phyloP scores from a whole-genome alignment of 1,140 invertebrate species.

The Panagrolaimus sp. region DNA sequence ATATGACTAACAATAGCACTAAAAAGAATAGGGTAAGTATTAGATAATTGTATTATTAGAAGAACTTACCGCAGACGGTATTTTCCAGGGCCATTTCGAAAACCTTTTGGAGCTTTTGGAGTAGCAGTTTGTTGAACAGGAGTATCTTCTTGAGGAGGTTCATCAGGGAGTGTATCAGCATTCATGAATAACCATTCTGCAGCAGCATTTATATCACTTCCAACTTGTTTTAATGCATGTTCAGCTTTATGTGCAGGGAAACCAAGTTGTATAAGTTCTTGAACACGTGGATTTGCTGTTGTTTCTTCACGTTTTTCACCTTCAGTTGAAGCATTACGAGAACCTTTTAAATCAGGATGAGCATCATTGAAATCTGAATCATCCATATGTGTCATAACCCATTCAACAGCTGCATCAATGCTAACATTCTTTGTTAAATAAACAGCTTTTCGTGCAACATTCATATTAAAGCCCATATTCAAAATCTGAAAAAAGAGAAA shows the following conservation, averaged over 20 bases:
- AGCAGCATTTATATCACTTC: slow-evolving; percentile 82
- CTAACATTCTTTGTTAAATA: no score
- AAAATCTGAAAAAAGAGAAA: no score
- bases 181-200: slow-evolving; percentile 75
- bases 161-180: slow-evolving; percentile 28
- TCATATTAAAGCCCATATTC: no score
- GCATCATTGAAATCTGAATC: no score
- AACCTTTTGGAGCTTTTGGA: not conserved
- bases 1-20: slow-evolving; percentile 67
- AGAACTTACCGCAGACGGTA: no score
- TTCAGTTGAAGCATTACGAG: no score
- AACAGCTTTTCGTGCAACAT: no score
- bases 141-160: slow-evolving; percentile 30
- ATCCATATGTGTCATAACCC: no score
- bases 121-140: not conserved
- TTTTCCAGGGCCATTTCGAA: not conserved
- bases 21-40: not conserved
- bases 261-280: slow-evolving; percentile 27
- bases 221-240: slow-evolving; percentile 69
- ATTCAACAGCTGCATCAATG: no score
- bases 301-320: no score
- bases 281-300: not conserved
- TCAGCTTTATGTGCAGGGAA: slow-evolving; percentile 75
- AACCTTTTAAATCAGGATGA: no score
- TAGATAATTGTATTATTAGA: not conserved